Evolutionary conservation across 2,797 vertebrate species (phyloP), one percentile per base, ranked within the genome.

Genomic region (Geotria australis): DNA sequence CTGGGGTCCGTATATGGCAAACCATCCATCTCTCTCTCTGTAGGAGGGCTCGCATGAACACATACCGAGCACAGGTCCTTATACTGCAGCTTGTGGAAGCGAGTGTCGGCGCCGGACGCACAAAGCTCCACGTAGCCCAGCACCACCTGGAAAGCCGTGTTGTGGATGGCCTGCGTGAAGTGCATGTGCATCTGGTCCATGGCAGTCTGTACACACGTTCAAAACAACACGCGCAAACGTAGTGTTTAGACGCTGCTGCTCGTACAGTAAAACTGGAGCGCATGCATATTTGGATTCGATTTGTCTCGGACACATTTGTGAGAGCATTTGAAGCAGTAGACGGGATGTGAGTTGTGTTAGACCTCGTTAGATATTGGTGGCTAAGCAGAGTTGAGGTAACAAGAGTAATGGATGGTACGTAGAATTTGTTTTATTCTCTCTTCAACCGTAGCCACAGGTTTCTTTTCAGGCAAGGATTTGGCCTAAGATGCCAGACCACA

Each of bases 181-280:
- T 98, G 91, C 91, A 98, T 98, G 68, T 98, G 91, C 58, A 98
- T 76, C 68, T 98, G 91, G 71, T 98, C 91, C 91, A 98, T 98
- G 47, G 91, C 85, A 55, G 85, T 98, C 91, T 98, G 65, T 60
- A 63, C 64, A 64, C 63, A 57, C 24, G 24, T 38, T 38, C 24
- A 59, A 60, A 57, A 57, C 46, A 51, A 12, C 6, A 2, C 38
- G 51, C 56, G 51, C 3, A 53, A 59, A 53, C 3, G 8, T 47
- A 10, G 14, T 47, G 8, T 55, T 10, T 46, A 55, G 46, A 47
- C 15, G 9, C 7, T 5, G 57, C 7, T 46, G 47, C 15, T 46
- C 46, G 14, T 46, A 46, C 46, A 24, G 7, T 46, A n/a, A 57
- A 10, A 57, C 10, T 6, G 5, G 12, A n/a, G n/a, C n/a, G n/a